Base-by-base conservation (phyloP, 2,797 vertebrate genomes). In the Eospalax fontanierii region DNA sequence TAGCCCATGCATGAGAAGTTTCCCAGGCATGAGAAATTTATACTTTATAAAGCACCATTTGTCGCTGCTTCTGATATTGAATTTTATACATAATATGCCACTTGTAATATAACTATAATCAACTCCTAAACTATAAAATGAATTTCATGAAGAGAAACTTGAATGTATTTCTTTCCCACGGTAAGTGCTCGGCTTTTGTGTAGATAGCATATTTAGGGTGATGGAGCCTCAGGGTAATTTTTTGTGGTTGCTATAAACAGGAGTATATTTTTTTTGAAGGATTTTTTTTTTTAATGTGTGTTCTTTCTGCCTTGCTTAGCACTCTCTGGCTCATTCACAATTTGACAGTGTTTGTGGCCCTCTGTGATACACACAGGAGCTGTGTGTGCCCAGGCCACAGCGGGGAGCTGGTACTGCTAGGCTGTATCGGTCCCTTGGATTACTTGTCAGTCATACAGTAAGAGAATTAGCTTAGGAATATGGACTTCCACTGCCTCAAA, bases 401-500 rank as follows among this genome's bases (percentile, higher is more conserved):
- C 30, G 50, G 89, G 83, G 65, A 93, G 79, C 96, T 97, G 73
- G 97, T 97, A 97, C 97, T 92, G 89, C 21, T 95, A 91, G 95
- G 95, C 54, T n/a, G 33, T 97, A 97, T 98, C 96, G 85, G 91
- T 97, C 97, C 96, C 92, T 97, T 84, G 65, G 78, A 79, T 95
- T 96, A 98, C 98, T 98, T 95, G 74, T 97, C 96, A 98, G 73
- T 87, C 81, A 14, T 76, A 3, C 43, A 65, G 93, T 96, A 97
- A 95, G 80, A 97, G 96, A 86, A 93, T 95, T 96, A 95, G 92
- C 89, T 97, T 97, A 83, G 92, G 97, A 97, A 95, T 98, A 93
- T 93, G 93, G 97, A 96, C 97, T 98, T 97, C 97, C 95, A 96
- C 26, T 90, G 86, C 61, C 43, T 75, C 76, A 88, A 91, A 96